Evolutionary conservation across 2,797 vertebrate species (phyloP), one percentile per base, ranked within the genome.

Genomic region (Sebastes flavidus): DNA sequence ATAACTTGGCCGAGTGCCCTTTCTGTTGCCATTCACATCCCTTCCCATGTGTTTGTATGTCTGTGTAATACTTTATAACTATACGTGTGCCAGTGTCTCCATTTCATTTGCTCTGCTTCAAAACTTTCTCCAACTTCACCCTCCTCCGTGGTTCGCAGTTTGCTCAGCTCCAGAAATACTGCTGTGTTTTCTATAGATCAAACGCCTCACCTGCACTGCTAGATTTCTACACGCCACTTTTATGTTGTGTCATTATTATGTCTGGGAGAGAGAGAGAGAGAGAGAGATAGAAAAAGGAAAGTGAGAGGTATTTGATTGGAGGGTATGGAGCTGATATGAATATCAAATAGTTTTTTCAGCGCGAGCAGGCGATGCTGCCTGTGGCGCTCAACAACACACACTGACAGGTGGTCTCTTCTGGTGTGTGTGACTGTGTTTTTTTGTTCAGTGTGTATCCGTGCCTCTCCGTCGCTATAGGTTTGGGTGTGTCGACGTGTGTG

Each of bases 271-370:
- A 65, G 54, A 65, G 54, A 65, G 73, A 29, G 29, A 29, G 72
- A 59, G 20, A 38, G 69, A 71, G 72, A 78, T 3, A 32, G 72
- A 59, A n/a, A 81, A 72, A 66, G 30, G n/a, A 67, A 72, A 29
- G 77, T 12, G 49, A 78, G 74, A 81, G 54, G 34, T 78, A 27
- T 80, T 74, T 83, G 66, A 87, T 83, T 81, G 77, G 65, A 78
- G 81, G 60, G 71, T 71, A 70, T 65, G 34, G 59, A 88, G 84
- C 72, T 82, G 84, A 85, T 86, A 77, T 91, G 87, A 89, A 92
- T 88, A 88, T 89, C 87, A 91, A 90, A 91, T 63, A 3, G 32
- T 63, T 29, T 63, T 29, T 72, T 77, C 77, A 77, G 65, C 18
- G 22, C 2, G 9, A 82, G 84, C 61, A 81, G 74, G 80, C 84